Evolutionary conservation across 2,888 invertebrate genomes (phyloP), one percentile per base, ranked within the genome.

Genomic region (Schrankia costaestrigalis): DNA sequence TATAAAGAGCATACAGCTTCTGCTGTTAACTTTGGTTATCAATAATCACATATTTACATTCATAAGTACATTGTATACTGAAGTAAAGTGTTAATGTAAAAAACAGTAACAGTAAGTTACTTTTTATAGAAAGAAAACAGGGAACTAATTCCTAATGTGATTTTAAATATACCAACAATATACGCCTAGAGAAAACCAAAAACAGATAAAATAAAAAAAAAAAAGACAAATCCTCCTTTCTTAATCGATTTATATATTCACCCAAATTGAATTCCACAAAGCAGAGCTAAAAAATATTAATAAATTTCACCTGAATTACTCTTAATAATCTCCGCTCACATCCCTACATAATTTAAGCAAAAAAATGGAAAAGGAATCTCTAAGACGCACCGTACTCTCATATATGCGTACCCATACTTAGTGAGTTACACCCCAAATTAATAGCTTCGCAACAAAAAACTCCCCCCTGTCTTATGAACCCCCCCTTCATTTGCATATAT

Each of bases 361-460:
- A 81, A 77, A 72, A 56, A 55, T 58, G 59, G 33, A 34, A 59
- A 71, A 72, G 65, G 68, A 68, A 69, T 66, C 63, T 59, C 52
- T 54, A 64, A 61, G 63, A 72, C 67, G 70, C 64, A 59, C 45
- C 33, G 35, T 41, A 52, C 71, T 64, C 69, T 68, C 74, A 71
- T 70, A 66, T 49, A 71, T 71, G 64, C 74, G 65, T 76, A 76
- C 56, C 64, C 76, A 78, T 77, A 76, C 77, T 74, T 79, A 80
- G 77, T 73, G 63, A 80, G 78, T 80, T 82, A 84, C 83, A 83
- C 86, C 86, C 86, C 74, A 87, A 87, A 87, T 86, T 86, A 87
- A 87, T 87, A 86, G 86, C 86, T 83, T 84, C 82, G 86, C 71
- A 83, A 86, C 85, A 86, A 87, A 87, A 86, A 87, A 84, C 70